phyloP scores from a whole-genome alignment of 2,797 vertebrate genomes.

The Poeciliopsis infans region DNA sequence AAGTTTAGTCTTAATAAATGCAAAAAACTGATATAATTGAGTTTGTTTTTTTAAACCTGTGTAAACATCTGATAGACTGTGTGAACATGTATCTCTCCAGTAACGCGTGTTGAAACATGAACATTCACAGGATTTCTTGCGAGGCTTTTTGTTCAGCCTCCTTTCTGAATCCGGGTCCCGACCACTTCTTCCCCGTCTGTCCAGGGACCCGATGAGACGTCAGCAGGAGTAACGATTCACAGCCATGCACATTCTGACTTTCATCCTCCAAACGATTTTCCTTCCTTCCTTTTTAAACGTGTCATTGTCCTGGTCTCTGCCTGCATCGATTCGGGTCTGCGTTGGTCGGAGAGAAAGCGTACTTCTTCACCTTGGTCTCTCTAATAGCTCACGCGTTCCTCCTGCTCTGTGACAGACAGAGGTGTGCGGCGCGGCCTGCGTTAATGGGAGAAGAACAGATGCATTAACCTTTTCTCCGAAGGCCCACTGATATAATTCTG shows the following conservation, averaged over 20 bases:
- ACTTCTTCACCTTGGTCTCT: not conserved
- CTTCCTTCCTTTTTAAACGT: not conserved
- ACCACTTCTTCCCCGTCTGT: conserved; percentile 30
- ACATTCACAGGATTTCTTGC: conserved; percentile 30
- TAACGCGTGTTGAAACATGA: conserved; percentile 18
- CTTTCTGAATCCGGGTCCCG: conserved; percentile 7
- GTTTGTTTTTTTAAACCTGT: not conserved
- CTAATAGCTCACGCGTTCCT: conserved; percentile 23
- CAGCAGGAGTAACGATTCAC: conserved; percentile 16
- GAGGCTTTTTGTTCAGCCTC: conserved; percentile 41
- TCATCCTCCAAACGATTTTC: conserved; percentile 14
- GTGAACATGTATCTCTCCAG: conserved; percentile 1
- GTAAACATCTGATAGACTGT: not conserved
- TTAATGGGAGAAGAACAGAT: conserved; percentile 63
- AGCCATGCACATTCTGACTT: not conserved
- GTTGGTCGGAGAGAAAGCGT: conserved; percentile 16
- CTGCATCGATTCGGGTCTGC: conserved; percentile 20
- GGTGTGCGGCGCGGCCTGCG: conserved; percentile 20
- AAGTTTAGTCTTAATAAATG: not conserved
- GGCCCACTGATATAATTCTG: conserved; percentile 29
- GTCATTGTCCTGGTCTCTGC: not conserved
- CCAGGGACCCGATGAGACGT: conserved; percentile 29
- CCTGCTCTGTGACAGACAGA: conserved; percentile 35
- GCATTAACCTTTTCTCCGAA: conserved; percentile 68
- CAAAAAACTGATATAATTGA: too few species aligned